Evolutionary conservation across 1,140 invertebrate genomes (phyloP), one percentile per base, ranked within the genome.

Genomic region (Platorchestia sp.): DNA sequence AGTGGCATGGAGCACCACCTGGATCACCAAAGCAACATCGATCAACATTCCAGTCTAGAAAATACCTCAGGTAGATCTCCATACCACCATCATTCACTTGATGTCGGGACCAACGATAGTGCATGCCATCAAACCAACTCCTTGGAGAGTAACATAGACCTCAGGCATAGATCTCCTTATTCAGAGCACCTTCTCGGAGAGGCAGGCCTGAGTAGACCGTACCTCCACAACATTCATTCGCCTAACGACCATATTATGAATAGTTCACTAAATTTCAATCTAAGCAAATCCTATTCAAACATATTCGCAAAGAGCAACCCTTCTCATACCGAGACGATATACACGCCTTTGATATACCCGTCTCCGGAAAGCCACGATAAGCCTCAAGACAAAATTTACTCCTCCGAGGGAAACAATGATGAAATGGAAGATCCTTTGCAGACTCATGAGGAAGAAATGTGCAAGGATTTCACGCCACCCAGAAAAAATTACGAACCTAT

Each of bases 1-100:
- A 45, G 27, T 90, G 44, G 19, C 19, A 47, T 93, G 44, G 91
- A 93, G 6, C 91, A 93, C 10, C 45, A 45, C 40, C 40, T 93
- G n/a, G 91, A 93, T 10, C 44, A 93, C 45, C 91, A 45, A 47
- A 45, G 91, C 91, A 45, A 47, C 43, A 93, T 40, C 40, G 43
- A 45, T 10, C 43, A 93, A 45, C 91, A 93, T 93, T 93, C 91
- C 91, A 93, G 45, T 93, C 40, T 93, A 93, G 91, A 93, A 47
- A 93, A 44, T 44, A 44, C 36, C 40, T 45, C 91, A 10, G 45
- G 44, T 45, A 93, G 91, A 93, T 93, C 91, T 44, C 91, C 91
- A 40, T 93, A 93, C 45, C 43, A 47, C 44, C 45, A 45, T 42
- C 91, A 93, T 6, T 44, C 45, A 47, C 91, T 93, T 0, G 91